These are phyloP conservation scores for Dermatemys mawii DNA, from an alignment of 2,113 vertebrate species.

Conservation along the genomic window DNA sequence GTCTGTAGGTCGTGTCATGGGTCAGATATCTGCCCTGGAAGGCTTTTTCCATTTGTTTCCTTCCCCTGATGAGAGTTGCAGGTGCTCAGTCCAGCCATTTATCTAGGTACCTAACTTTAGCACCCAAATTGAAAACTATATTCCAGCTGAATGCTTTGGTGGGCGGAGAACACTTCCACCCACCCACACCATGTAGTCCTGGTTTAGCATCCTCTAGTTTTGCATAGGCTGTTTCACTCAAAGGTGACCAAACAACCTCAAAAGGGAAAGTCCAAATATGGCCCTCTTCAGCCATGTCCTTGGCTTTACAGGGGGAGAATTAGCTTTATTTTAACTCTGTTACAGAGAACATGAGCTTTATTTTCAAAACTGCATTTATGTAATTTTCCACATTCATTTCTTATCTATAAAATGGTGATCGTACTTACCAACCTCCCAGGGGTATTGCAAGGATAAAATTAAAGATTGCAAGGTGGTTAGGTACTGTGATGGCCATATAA, in stretches of 20 bases:
- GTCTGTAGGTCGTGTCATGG: neutral
- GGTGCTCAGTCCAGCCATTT: neutral
- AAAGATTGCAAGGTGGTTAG: neutral
- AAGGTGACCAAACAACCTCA: too few species aligned
- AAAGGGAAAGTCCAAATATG: neutral
- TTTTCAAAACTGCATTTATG: neutral
- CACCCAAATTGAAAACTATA: neutral
- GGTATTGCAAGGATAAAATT: neutral
- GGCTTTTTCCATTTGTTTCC: neutral
- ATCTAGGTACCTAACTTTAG: neutral
- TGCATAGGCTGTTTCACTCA: neutral
- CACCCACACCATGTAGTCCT: neutral
- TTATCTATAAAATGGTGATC: neutral
- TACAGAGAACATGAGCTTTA: neutral
- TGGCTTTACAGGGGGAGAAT: neutral
- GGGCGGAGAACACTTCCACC: neutral
- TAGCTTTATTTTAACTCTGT: neutral
- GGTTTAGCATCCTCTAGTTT: neutral
- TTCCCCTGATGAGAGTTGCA: neutral
- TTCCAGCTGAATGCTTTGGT: neutral
- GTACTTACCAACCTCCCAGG: neutral
- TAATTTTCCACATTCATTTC: neutral
- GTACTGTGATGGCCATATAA: neutral
- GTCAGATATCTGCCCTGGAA: neutral
- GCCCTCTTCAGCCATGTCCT: neutral